A percentile compares a stretch with the other conserved stretches of the same genome.
phyloP scores from a whole-genome alignment of 2,113 vertebrate species.

The Callospermophilus lateralis region DNA sequence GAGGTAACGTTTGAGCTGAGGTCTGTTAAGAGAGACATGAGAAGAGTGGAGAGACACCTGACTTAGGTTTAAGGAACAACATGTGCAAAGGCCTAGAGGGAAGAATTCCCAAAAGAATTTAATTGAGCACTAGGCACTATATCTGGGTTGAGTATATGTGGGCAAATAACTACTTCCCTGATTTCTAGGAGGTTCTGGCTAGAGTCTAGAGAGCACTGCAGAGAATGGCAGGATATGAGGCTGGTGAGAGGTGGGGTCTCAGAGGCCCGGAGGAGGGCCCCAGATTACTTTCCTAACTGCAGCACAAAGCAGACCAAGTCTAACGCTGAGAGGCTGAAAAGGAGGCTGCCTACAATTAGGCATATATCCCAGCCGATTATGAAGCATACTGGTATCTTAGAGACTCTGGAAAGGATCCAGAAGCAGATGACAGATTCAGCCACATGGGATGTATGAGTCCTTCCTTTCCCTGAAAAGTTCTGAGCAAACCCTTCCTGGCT shows the following conservation, averaged over 20 bases:
- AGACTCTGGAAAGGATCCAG: not conserved
- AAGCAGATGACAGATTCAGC: constrained; percentile 47
- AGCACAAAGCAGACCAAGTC: not conserved
- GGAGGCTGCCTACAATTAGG: not conserved
- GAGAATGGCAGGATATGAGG: not conserved
- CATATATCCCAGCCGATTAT: not conserved
- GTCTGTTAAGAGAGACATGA: not conserved
- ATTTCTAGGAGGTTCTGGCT: not conserved
- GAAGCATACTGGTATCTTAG: not conserved
- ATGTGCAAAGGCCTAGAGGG: not conserved
- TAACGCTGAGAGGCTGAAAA: constrained; percentile 12
- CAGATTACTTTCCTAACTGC: not conserved
- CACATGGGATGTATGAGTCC: constrained; percentile 62
- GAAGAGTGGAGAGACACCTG: not conserved
- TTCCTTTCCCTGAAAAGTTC: constrained; percentile 57
- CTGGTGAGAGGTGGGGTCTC: not conserved
- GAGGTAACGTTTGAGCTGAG: not conserved
- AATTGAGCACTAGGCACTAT: no score
- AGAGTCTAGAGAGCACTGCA: not conserved
- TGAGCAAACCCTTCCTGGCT: constrained; percentile 68
- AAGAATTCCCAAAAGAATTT: not conserved
- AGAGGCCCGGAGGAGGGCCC: not conserved
- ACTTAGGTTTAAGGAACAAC: not conserved
- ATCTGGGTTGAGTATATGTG: no score
- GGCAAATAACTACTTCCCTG: no score